Evolutionary conservation across 2,113 vertebrate genomes (phyloP).

Genomic region (Vulpes lagopus): DNA sequence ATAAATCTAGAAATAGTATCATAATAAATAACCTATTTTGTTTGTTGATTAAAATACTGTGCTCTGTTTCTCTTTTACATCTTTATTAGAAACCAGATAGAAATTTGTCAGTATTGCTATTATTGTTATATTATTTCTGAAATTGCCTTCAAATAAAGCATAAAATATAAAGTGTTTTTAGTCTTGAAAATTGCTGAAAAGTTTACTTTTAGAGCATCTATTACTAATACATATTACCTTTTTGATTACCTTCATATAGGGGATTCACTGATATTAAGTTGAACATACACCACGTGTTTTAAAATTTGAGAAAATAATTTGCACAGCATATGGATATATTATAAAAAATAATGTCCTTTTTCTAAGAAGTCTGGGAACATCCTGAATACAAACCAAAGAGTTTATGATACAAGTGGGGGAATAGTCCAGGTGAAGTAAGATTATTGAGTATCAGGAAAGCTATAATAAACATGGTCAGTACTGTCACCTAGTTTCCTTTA

Average conservation of each 20-base stretch:
- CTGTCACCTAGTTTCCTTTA: slow-evolving; percentile 83
- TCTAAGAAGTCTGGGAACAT: slow-evolving; percentile 80
- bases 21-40: not conserved
- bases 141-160: not conserved
- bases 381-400: slow-evolving; percentile 79
- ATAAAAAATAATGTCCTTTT: slow-evolving; percentile 76
- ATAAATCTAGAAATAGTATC: not conserved
- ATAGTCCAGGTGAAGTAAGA: slow-evolving; percentile 85
- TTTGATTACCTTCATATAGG: slow-evolving; percentile 48
- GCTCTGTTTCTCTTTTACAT: not conserved
- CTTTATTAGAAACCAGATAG: not conserved
- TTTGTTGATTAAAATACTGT: not conserved
- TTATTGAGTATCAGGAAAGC: slow-evolving; percentile 87
- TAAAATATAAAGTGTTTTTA: not conserved
- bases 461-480: slow-evolving; percentile 88
- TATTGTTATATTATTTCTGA: slow-evolving; percentile 9
- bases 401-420: slow-evolving; percentile 83
- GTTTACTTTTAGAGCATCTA: not conserved
- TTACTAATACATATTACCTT: not conserved
- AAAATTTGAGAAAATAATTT: slow-evolving; percentile 79
- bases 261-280: slow-evolving; percentile 67
- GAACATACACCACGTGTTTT: slow-evolving; percentile 80
- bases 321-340: slow-evolving; percentile 41
- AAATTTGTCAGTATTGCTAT: not conserved
- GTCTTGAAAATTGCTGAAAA: not conserved